These are phyloP conservation scores for Clanis bilineata DNA, from an alignment of 2,888 invertebrate genomes.

Conservation along the genomic window DNA sequence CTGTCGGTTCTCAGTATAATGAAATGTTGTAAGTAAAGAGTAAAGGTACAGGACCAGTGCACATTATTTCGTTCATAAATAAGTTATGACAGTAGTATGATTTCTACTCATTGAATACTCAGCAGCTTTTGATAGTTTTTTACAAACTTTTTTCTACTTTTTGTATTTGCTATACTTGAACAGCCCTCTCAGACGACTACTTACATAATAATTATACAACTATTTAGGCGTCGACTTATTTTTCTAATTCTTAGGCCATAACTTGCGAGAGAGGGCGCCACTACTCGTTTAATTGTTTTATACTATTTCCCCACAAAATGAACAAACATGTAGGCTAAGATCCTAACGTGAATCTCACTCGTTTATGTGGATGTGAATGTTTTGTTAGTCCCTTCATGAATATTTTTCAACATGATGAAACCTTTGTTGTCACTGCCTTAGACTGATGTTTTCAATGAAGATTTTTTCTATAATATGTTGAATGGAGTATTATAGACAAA, in stretches of 20 bases:
- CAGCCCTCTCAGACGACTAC: not conserved
- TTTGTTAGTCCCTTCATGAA: conserved; percentile 27
- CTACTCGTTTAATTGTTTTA: conserved; percentile 6
- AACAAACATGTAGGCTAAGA: conserved; percentile 6
- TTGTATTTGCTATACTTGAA: not conserved
- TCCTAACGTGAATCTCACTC: conserved; percentile 30
- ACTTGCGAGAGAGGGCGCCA: not conserved
- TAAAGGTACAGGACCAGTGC: conserved; percentile 17
- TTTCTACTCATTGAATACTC: conserved; percentile 9
- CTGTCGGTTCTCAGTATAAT: conserved; percentile 9
- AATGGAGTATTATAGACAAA: conserved; percentile 63
- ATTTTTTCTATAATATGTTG: conserved; percentile 64
- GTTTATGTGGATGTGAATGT: conserved; percentile 19
- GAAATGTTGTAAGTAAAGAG: not conserved
- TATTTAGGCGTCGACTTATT: not conserved
- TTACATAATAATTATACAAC: not conserved
- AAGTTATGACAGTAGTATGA: not conserved
- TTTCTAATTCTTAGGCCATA: not conserved
- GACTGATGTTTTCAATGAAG: conserved; percentile 75
- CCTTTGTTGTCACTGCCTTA: conserved; percentile 78
- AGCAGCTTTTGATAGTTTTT: conserved; percentile 20
- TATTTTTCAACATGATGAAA: conserved; percentile 47
- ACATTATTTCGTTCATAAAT: conserved; percentile 9
- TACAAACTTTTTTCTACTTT: conserved; percentile 19
- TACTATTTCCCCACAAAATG: conserved; percentile 5